Conservation (phyloP, 2,888 invertebrate species). For the Eristalis intricaria region DNA sequence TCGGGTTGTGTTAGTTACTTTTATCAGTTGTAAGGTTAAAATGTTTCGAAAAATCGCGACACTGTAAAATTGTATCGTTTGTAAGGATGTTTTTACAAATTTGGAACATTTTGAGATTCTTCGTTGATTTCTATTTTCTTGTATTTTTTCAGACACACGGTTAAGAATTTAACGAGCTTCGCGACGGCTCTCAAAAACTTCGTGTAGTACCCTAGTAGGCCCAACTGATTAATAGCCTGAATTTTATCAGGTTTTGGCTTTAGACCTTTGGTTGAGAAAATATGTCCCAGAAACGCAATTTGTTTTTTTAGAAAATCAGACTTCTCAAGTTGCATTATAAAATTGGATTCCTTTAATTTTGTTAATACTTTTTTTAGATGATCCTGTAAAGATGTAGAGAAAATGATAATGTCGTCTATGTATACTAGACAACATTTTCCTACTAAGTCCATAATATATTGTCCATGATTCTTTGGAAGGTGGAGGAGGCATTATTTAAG, state of each 20-base stretch:
- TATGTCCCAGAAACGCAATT: constrained; percentile 37
- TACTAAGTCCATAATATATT: no score
- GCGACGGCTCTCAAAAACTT: constrained; percentile 60
- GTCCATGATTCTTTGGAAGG: no score
- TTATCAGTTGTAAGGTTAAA: constrained; percentile 76
- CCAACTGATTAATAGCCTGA: constrained; percentile 72
- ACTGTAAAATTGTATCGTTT: constrained; percentile 76
- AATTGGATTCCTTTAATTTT: no score
- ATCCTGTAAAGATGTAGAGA: constrained; percentile 25
- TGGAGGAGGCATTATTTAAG: background rate
- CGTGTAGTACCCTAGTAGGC: constrained; percentile 62
- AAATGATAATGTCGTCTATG: constrained; percentile 14
- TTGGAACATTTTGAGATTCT: constrained; percentile 5
- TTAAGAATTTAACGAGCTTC: constrained; percentile 30
- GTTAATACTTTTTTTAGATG: constrained; percentile 17
- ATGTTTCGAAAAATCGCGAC: constrained; percentile 76
- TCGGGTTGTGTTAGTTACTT: constrained; percentile 70
- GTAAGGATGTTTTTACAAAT: constrained; percentile 44
- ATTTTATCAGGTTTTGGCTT: constrained; percentile 76
- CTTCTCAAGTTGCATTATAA: constrained; percentile 10
- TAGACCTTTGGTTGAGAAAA: constrained; percentile 74
- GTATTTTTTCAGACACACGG: constrained; percentile 41
- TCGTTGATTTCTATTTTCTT: constrained; percentile 3
- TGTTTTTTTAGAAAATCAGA: constrained; percentile 39
- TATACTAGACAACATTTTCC: constrained; percentile 13